Base-by-base conservation (phyloP, 2,113 vertebrate species). In the Pelusios castaneus region DNA sequence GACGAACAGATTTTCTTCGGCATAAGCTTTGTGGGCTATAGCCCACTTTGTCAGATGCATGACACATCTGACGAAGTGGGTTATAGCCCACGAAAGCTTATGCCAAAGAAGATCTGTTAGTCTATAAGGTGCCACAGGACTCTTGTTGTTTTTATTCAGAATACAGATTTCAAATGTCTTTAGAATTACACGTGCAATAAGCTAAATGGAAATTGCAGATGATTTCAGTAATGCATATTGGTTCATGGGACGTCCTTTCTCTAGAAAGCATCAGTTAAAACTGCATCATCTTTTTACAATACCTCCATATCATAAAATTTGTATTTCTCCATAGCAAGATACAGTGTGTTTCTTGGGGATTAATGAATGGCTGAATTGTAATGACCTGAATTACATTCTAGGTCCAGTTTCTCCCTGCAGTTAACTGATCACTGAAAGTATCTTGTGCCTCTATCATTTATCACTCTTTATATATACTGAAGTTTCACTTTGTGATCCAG, bases 391-490 rank as follows among this genome's bases (percentile, higher is more conserved):
- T 73, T 55, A 76, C 13, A 82, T 80, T 38, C 41, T 87, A 87
- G 80, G 80, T 82, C 31, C 84, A 76, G 10, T 8, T 93, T 87
- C 43, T 80, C 19, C 10, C 2, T 76, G 73, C 24, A 79, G 49
- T 43, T 87, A 88, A 95, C 80, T 90, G 49, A 56, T 24, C 41
- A 17, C 41, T 77, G 51, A 80, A 81, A 82, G 41, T 82, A 81
- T 82, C 12, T 80, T 87, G 85, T 96, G 92, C 92, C 88, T 97
- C 95, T 92, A 80, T 87, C 56, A 82, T 77, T 79, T 29, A 17
- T 87, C 43, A 45, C 79, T 81, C 0, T 70, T 85, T 83, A 22
- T 10, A 78, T 87, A 11, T 77, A 54, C n/a, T 21, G n/a, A 70
- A 60, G 45, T 82, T 91, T 41, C 93, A 80, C 77, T 96, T 85